Percentiles rank a stretch among this genome's conserved stretches.
Evolutionary conservation across 2,113 vertebrate genomes (phyloP).

Genomic region (Orthonyx spaldingii): DNA sequence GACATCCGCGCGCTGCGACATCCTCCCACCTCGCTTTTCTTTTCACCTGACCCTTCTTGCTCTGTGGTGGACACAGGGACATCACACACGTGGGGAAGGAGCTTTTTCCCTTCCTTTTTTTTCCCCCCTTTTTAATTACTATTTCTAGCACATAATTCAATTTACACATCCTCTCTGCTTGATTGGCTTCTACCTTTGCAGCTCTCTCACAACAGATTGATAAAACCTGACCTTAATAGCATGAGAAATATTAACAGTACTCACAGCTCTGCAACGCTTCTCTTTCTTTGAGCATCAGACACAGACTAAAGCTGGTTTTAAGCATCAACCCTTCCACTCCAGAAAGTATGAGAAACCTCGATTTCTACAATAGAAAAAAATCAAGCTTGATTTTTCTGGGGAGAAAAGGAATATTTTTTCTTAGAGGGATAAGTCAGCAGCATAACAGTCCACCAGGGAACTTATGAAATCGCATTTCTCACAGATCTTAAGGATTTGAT

Average conservation of each 20-base stretch:
- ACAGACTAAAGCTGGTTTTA: not conserved
- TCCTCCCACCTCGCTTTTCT: not conserved
- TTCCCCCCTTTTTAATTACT: not conserved
- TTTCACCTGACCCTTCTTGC: not conserved
- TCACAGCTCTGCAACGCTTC: not conserved
- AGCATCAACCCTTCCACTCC: not conserved
- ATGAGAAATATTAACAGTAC: not conserved
- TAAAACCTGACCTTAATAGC: not conserved
- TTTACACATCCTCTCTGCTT: not conserved
- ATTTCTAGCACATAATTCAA: not conserved
- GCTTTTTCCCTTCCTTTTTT: not conserved
- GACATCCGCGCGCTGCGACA: too few relatives aligned
- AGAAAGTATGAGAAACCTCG: not conserved
- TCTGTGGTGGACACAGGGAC: not conserved
- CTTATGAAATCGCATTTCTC: not conserved
- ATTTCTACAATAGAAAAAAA: not conserved
- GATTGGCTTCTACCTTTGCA: not conserved
- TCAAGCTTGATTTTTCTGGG: not conserved
- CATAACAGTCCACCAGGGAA: not conserved
- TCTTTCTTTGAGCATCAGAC: not conserved
- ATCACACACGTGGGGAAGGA: not conserved
- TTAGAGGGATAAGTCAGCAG: fast-evolving
- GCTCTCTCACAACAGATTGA: not conserved
- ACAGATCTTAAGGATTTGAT: not conserved
- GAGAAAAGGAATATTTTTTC: not conserved